Conservation (phyloP, 2,888 invertebrate genomes). For the Acanthosepion lycidas region DNA sequence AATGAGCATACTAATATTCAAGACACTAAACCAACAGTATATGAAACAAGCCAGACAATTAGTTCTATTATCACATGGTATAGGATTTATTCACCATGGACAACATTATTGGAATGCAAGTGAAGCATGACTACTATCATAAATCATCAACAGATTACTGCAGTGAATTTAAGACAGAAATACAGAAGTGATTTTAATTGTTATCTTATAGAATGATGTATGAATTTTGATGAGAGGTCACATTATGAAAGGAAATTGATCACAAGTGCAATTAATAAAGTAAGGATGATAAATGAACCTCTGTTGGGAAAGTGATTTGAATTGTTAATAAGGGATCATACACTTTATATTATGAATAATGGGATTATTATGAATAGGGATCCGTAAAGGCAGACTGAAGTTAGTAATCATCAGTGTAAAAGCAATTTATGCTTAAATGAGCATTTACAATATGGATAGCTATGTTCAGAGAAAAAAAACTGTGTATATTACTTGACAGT, state of each 20-base stretch:
- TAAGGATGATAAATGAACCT: not conserved
- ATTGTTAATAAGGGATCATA: not conserved
- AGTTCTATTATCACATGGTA: not conserved
- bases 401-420: not conserved
- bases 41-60: not conserved
- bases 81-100: not conserved
- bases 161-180: not conserved
- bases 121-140: not conserved
- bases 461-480: no score
- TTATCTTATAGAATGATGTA: not conserved
- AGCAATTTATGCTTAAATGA: not conserved
- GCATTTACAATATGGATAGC: no score
- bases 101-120: constrained; percentile 14
- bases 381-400: not conserved
- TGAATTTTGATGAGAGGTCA: not conserved
- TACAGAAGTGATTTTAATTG: not conserved
- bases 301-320: not conserved
- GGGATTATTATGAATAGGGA: not conserved
- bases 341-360: not conserved
- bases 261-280: not conserved
- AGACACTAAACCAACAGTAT: not conserved
- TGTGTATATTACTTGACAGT: no score
- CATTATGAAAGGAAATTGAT: constrained; percentile 3
- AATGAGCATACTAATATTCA: not conserved
- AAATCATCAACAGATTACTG: not conserved